These are phyloP conservation scores for Muntiacus reevesi DNA, from an alignment of 2,113 vertebrate species.

Conservation along the genomic window DNA sequence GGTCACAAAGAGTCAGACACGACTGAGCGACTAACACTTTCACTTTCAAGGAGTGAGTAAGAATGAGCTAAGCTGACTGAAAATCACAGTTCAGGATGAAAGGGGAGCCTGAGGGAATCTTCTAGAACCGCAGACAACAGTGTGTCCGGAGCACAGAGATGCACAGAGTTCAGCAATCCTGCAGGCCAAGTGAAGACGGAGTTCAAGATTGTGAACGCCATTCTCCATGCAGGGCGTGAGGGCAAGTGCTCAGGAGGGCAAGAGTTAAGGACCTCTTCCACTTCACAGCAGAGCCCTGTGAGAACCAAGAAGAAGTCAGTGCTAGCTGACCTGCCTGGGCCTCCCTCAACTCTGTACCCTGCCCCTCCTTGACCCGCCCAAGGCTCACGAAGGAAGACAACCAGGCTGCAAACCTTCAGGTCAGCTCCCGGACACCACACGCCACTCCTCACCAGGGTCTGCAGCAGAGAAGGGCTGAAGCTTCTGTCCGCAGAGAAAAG, in stretches of 20 bases:
- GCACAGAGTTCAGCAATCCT: neutral
- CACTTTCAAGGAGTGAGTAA: neutral
- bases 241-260: neutral
- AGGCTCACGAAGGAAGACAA: neutral
- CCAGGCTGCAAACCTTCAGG: neutral
- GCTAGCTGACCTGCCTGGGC: neutral
- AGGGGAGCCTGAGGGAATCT: neutral
- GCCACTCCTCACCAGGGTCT: neutral
- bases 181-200: neutral
- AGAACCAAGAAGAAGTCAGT: neutral
- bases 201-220: neutral
- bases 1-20: neutral
- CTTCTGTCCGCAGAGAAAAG: neutral
- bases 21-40: neutral
- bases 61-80: neutral
- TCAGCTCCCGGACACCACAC: neutral
- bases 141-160: neutral
- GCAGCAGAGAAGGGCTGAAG: neutral
- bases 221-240: neutral
- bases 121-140: neutral
- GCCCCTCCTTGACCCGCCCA: neutral
- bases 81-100: neutral
- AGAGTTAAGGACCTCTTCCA: neutral
- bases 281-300: neutral
- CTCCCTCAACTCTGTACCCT: neutral